Conservation (phyloP, 2,888 invertebrate species). For the Epiblema foenella region DNA sequence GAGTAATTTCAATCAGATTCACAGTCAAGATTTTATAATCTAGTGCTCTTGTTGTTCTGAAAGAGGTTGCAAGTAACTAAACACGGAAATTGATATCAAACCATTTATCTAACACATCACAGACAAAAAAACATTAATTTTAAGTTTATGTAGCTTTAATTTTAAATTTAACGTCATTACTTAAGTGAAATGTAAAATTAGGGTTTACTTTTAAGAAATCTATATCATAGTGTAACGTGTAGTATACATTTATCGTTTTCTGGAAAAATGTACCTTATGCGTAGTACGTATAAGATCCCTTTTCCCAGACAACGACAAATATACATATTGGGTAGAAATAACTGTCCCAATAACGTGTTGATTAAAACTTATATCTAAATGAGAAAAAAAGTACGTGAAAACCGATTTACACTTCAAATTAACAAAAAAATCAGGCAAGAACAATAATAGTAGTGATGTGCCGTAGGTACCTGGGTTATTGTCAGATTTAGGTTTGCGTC, state of each 20-base stretch:
- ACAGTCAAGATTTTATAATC: background rate
- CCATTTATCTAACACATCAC: background rate
- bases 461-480: too few relatives aligned
- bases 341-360: background rate
- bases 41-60: background rate
- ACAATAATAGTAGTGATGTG: background rate
- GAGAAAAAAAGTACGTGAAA: background rate
- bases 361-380: background rate
- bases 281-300: background rate
- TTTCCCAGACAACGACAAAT: background rate
- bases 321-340: background rate
- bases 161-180: background rate
- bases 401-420: background rate
- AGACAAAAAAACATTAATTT: background rate
- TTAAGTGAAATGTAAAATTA: background rate
- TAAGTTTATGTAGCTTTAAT: background rate
- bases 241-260: background rate
- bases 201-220: background rate
- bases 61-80: conserved; percentile 46
- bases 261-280: background rate
- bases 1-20: too few relatives aligned
- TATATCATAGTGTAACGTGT: background rate
- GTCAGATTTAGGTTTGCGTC: too few relatives aligned
- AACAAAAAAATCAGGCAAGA: background rate
- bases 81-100: background rate